Base-by-base conservation (phyloP, 2,113 vertebrate species). In the Andinoacara biseriatus region DNA sequence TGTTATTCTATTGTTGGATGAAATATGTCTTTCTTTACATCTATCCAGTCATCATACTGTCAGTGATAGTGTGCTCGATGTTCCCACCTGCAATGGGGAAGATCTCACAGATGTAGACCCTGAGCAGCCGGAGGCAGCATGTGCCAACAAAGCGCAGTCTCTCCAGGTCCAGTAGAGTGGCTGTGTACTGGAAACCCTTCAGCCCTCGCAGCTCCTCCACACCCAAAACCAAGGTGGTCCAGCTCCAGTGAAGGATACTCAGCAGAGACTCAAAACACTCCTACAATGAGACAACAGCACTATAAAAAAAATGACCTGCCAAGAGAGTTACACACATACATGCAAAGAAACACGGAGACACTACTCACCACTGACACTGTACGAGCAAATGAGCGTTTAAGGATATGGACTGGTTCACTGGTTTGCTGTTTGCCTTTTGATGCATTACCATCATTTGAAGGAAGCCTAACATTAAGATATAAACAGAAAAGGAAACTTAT, bases 101-200 rank as follows among this genome's bases (percentile, higher is more conserved):
- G 90, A 99, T 99, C 89, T 99, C 98, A 94, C 98, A 99, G 75
- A 98, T 99, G 94, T 99, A 99, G 88, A 99, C 98, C 59, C 98
- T 96, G 87, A 99, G 92, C 83, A 99, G 93, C 13, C 98, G 96
- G 52, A 99, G 96, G 91, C 98, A 99, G 93, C 98, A 99, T 14
- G 98, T 98, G 69, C 97, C 98, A 59, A 99, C 98, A 60, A 99
- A 99, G 77, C 98, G 97, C 26, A 99, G 93, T 31, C 98, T 96
- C 95, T 99, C 98, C 86, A 99, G 95, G 94, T 99, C 98, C 40
- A 99, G 91, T 79, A 99, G 96, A 3, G 98, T 99, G 89, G 98
- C 98, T 2, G 98, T 99, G 89, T 97, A 99, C 79, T 99, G 98
- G 91, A 99, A 99, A 49, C 98, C 98, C 91, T 99, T 99, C 56